A percentile compares a stretch with the other conserved stretches of the same genome.
These are phyloP conservation scores for Pomacea maculata DNA, from an alignment of 1,140 invertebrate genomes.

Conservation along the genomic window DNA sequence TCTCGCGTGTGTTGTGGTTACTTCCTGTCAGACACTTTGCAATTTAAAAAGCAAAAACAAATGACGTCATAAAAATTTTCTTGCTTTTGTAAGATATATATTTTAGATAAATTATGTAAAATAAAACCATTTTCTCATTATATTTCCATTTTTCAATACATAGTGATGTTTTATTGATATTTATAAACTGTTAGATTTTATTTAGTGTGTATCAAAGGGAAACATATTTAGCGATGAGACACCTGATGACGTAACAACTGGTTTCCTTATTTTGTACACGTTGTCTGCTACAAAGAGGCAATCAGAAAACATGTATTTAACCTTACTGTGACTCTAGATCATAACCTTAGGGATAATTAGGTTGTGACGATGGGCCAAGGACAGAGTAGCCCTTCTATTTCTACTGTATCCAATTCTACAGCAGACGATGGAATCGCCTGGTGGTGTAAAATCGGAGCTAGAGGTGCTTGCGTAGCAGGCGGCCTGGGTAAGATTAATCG, in stretches of 20 bases:
- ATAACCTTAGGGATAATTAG: not conserved
- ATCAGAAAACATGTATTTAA: not conserved
- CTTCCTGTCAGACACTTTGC: no score
- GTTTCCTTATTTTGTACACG: no score
- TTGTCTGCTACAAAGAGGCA: no score
- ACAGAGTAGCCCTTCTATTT: slow-evolving; percentile 16
- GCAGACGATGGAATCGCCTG: slow-evolving; percentile 41
- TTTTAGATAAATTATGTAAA: no score
- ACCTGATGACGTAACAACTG: no score
- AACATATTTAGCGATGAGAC: no score
- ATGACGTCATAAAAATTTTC: not conserved
- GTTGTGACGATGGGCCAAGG: slow-evolving; percentile 11
- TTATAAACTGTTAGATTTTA: no score
- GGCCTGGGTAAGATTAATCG: slow-evolving; percentile 33
- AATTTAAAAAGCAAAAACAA: not conserved
- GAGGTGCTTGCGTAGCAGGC: slow-evolving; percentile 35
- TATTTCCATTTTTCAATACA: no score
- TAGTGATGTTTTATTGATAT: no score
- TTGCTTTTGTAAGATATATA: not conserved
- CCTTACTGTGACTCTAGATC: not conserved
- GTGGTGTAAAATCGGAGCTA: slow-evolving; percentile 46
- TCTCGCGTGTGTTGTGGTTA: no score
- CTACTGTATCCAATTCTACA: slow-evolving; percentile 5
- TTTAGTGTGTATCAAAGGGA: no score
- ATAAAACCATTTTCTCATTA: no score